A percentile compares a stretch with the other conserved stretches of the same genome.
Evolutionary conservation across 2,797 vertebrate species (phyloP).

Genomic region (Peromyscus eremicus): DNA sequence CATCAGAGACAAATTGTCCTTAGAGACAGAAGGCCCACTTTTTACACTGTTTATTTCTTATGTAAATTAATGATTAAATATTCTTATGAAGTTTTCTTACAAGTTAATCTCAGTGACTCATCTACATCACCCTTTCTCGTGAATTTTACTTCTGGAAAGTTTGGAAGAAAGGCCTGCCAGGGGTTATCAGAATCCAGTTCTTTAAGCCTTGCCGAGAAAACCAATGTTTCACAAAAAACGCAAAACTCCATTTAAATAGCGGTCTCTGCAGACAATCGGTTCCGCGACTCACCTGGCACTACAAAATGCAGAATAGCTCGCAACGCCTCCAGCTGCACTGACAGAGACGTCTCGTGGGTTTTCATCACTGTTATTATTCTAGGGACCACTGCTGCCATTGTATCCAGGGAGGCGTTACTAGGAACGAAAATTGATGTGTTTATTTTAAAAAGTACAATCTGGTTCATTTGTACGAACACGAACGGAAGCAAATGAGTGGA

Average conservation of each 20-base stretch:
- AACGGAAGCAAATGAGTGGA: background rate
- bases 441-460: constrained; percentile 35
- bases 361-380: constrained; percentile 93
- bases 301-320: constrained; percentile 93
- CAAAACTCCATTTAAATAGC: constrained; percentile 24
- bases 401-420: constrained; percentile 93
- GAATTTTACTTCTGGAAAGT: background rate
- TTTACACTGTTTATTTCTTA: background rate
- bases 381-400: constrained; percentile 91
- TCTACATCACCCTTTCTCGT: background rate
- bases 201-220: constrained; percentile 47
- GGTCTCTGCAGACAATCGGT: background rate
- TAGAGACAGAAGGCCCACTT: background rate
- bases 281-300: constrained; percentile 90
- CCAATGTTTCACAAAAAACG: constrained; percentile 45
- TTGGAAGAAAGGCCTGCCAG: background rate
- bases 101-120: background rate
- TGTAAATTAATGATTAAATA: background rate
- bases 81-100: background rate
- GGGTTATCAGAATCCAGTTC: background rate
- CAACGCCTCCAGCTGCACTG: constrained; percentile 95
- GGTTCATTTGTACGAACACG: background rate
- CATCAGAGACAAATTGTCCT: background rate
- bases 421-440: constrained; percentile 70
- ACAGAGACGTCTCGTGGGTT: constrained; percentile 90